phyloP scores from a whole-genome alignment of 2,888 invertebrate genomes.

The Coecobrya sp. region DNA sequence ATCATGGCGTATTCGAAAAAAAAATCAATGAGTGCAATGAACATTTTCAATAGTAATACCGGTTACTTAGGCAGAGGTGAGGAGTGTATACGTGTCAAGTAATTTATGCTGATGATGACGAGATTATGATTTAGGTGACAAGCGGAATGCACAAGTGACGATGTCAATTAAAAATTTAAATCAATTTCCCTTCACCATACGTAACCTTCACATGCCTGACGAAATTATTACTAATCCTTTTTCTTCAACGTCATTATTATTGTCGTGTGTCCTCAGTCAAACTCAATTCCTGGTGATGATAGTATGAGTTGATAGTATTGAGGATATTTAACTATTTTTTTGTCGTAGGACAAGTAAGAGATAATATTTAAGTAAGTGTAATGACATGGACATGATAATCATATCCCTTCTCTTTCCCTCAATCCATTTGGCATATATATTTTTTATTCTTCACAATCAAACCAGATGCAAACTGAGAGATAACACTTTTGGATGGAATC shows the following conservation, averaged over 20 bases:
- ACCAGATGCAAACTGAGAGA: background rate
- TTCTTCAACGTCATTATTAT: background rate
- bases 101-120: background rate
- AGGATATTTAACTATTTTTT: background rate
- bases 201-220: background rate
- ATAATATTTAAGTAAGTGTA: conserved; percentile 28
- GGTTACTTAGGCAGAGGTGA: background rate
- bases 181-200: conserved; percentile 37
- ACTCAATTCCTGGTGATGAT: conserved; percentile 15
- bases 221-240: background rate
- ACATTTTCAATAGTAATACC: conserved; percentile 29
- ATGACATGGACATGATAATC: conserved; percentile 47
- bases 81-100: too few species aligned
- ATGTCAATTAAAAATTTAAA: conserved; percentile 33
- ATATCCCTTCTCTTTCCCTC: background rate
- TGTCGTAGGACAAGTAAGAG: background rate
- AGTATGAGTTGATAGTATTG: background rate
- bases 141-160: background rate
- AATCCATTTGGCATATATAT: background rate
- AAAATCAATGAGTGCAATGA: conserved; percentile 19
- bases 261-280: conserved; percentile 34
- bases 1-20: background rate
- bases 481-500: background rate
- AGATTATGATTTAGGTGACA: conserved; percentile 23
- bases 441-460: background rate